phyloP scores from a whole-genome alignment of 2,797 vertebrate species.

The Scolopax bukidnonensis region DNA sequence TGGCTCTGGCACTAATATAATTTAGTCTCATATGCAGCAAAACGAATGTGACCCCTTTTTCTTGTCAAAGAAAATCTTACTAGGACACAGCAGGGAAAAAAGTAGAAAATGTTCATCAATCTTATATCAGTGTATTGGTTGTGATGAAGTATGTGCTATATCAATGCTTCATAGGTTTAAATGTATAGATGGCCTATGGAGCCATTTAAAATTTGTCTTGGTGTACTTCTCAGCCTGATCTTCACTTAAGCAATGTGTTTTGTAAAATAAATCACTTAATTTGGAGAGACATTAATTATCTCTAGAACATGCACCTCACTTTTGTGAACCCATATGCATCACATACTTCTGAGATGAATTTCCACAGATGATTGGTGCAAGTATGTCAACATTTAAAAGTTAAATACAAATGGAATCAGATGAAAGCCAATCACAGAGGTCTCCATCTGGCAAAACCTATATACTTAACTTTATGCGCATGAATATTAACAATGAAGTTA shows the following conservation, averaged over 20 bases:
- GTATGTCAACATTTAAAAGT: background rate
- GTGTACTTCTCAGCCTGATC: background rate
- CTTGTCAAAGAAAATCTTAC: background rate
- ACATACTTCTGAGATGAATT: background rate
- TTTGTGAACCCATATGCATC: background rate
- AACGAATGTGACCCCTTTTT: background rate
- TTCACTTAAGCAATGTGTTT: background rate
- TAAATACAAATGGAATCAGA: background rate
- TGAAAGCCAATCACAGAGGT: background rate
- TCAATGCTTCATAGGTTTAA: background rate
- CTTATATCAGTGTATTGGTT: background rate
- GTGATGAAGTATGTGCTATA: background rate
- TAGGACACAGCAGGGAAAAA: background rate
- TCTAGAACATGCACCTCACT: background rate
- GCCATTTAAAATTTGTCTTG: background rate
- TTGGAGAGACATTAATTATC: background rate
- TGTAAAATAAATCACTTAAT: background rate
- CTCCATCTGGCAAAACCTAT: background rate
- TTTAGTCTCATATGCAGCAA: constrained; percentile 32
- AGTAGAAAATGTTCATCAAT: background rate
- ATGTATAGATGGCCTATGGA: background rate
- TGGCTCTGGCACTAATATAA: constrained; percentile 27
- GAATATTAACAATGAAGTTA: background rate
- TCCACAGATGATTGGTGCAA: background rate
- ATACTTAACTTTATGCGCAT: background rate